Percentiles rank a stretch among this genome's conserved stretches.
phyloP scores from a whole-genome alignment of 92 coral and sea anemone genomes.

The Meandrina meandrites region DNA sequence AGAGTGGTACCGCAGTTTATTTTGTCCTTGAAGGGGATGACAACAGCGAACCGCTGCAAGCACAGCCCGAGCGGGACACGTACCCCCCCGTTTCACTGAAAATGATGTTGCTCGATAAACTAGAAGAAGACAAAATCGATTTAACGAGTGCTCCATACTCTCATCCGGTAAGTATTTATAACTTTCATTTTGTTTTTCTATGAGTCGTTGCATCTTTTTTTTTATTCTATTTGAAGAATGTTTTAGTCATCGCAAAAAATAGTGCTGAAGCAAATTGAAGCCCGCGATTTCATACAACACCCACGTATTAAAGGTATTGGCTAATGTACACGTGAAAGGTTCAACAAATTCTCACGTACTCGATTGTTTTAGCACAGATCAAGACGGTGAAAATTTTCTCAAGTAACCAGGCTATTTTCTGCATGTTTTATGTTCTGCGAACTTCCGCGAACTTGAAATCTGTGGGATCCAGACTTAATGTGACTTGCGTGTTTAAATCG shows the following conservation, averaged over 20 bases:
- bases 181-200: not conserved
- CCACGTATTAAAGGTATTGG: conserved; percentile 18
- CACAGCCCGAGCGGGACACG: conserved; percentile 85
- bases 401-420: not conserved
- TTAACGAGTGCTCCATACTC: conserved; percentile 80
- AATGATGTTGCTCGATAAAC: conserved; percentile 72
- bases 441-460: not conserved
- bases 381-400: not conserved
- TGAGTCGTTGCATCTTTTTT: not conserved
- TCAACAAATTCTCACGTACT: conserved; percentile 13
- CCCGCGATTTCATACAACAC: not conserved
- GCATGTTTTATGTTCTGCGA: not conserved
- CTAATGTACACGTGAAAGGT: not conserved
- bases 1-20: conserved; percentile 93
- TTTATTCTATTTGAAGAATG: not conserved
- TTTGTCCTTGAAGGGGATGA: conserved; percentile 62
- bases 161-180: conserved; percentile 69
- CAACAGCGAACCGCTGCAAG: conserved; percentile 41
- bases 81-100: conserved; percentile 70
- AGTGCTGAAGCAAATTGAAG: not conserved
- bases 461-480: conserved; percentile 1
- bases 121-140: conserved; percentile 80
- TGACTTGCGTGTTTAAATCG: not conserved
- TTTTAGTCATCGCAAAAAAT: not conserved
- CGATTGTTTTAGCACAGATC: not conserved